phyloP scores from a whole-genome alignment of 2,888 invertebrate genomes.

The Lasioglossum vierecki region DNA sequence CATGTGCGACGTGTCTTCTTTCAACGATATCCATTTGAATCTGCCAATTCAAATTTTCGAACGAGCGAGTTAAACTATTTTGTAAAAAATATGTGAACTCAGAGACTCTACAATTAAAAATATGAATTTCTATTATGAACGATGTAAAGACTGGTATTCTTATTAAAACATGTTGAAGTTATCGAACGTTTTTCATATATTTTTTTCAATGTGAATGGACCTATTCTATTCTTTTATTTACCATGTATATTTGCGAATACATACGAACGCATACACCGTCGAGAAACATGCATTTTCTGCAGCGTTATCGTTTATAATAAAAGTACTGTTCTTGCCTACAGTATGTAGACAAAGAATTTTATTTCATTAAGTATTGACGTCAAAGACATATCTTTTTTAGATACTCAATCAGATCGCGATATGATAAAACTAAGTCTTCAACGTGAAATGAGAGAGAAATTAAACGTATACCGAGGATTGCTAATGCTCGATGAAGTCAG shows the following conservation, averaged over 20 bases:
- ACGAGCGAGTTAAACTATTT: neutral
- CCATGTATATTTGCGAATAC: neutral
- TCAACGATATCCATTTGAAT: neutral
- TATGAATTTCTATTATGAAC: neutral
- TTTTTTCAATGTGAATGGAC: constrained; percentile 31
- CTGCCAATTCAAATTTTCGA: neutral
- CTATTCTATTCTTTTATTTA: neutral
- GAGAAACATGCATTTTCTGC: neutral
- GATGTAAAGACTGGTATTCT: neutral
- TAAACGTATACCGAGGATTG: neutral
- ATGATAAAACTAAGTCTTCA: neutral
- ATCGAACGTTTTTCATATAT: constrained; percentile 12
- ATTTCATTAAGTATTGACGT: neutral
- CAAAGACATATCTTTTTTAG: constrained; percentile 2
- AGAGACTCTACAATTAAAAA: neutral
- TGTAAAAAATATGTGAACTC: neutral
- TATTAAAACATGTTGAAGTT: neutral
- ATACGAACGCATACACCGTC: neutral
- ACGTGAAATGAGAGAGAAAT: neutral
- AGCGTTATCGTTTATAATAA: neutral
- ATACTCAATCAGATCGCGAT: neutral
- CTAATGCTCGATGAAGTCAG: neutral
- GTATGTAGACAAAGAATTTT: neutral
- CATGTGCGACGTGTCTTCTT: neutral
- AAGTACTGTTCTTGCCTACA: neutral